Percentiles rank a stretch among this genome's conserved stretches.
Conservation (phyloP, 2,888 invertebrate genomes). For the Drosophila kambysellisi region DNA sequence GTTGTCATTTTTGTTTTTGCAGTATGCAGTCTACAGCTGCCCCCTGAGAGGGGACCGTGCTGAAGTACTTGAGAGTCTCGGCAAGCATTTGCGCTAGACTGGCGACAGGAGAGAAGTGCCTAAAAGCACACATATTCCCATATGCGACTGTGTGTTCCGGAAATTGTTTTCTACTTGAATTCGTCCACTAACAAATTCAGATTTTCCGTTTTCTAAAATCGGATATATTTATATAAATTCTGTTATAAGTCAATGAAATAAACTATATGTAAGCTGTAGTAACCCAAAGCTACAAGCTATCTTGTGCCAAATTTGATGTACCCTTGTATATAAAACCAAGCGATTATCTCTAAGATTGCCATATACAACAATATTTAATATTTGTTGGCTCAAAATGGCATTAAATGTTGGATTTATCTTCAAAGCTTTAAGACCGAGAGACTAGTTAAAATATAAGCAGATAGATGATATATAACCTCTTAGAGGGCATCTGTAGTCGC, state of each 20-base stretch:
- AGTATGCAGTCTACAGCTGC: conserved; percentile 13
- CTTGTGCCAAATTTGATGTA: too few relatives aligned
- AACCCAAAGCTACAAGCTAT: too few relatives aligned
- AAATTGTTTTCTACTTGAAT: conserved; percentile 5
- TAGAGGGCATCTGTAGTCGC: neutral
- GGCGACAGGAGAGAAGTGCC: conserved; percentile 28
- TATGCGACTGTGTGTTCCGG: conserved; percentile 28
- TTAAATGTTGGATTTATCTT: neutral
- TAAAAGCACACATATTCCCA: conserved; percentile 19
- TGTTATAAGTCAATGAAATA: neutral
- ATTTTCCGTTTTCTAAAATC: neutral
- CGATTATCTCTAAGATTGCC: neutral
- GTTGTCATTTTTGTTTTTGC: conserved; percentile 4
- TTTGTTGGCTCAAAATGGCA: neutral
- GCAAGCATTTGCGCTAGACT: conserved; percentile 56
- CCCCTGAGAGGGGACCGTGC: conserved; percentile 27
- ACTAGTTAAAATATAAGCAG: neutral
- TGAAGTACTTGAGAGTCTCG: conserved; percentile 61
- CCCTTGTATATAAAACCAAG: neutral
- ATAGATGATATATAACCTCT: neutral
- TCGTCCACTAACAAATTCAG: neutral
- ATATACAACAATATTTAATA: neutral
- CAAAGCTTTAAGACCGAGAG: neutral
- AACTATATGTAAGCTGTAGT: neutral
- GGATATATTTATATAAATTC: neutral